Percentiles rank a stretch among this genome's conserved stretches.
phyloP scores from a whole-genome alignment of 2,888 invertebrate species.

The Caenorhabditis virilis region DNA sequence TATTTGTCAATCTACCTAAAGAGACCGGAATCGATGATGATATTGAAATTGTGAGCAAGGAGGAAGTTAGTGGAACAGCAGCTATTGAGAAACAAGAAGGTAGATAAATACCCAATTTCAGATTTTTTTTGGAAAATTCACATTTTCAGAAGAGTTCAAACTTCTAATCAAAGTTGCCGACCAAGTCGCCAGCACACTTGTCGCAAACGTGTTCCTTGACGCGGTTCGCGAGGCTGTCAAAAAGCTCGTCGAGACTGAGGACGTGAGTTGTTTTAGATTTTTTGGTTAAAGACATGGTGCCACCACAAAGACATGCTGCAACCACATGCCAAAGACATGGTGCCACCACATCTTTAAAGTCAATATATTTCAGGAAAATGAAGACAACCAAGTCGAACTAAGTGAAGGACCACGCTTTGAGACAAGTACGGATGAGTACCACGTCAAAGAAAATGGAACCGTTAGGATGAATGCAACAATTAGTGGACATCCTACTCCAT shows the following conservation, averaged over 20 bases:
- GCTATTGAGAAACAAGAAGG: slow-evolving; percentile 49
- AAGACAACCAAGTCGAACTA: slow-evolving; percentile 24
- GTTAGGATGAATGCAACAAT: slow-evolving; percentile 48
- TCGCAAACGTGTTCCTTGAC: slow-evolving; percentile 63
- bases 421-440: slow-evolving; percentile 48
- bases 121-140: too few relatives aligned
- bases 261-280: slow-evolving; percentile 14
- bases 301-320: too few relatives aligned
- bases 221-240: slow-evolving; percentile 62
- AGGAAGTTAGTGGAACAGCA: slow-evolving; percentile 41
- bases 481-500: slow-evolving; percentile 50
- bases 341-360: too few relatives aligned
- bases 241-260: slow-evolving; percentile 41
- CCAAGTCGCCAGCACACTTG: slow-evolving; percentile 60
- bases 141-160: slow-evolving; percentile 53
- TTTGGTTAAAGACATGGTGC: neutral
- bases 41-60: slow-evolving; percentile 24
- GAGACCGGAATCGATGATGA: slow-evolving; percentile 43
- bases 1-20: slow-evolving; percentile 11
- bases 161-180: slow-evolving; percentile 68
- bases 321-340: neutral
- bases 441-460: slow-evolving; percentile 45
- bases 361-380: slow-evolving; percentile 38
- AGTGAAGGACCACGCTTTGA: slow-evolving; percentile 44
- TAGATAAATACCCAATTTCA: slow-evolving; percentile 2